These are phyloP conservation scores for Tetragnatha versicolor DNA, from an alignment of 1,140 invertebrate genomes.

Conservation along the genomic window DNA sequence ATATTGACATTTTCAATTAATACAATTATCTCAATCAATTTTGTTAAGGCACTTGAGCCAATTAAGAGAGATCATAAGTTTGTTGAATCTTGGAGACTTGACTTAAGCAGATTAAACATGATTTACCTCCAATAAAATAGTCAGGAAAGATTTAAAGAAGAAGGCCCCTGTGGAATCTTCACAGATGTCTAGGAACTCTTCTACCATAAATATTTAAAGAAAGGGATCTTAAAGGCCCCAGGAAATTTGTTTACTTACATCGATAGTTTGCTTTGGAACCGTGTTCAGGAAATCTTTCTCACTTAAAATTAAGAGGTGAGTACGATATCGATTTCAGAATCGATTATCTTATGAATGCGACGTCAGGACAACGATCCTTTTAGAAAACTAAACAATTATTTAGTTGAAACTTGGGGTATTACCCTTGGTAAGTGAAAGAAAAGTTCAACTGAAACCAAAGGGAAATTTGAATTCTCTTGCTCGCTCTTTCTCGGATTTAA, in stretches of 20 bases:
- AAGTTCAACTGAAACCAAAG: no score
- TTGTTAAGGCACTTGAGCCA: no score
- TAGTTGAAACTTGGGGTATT: no score
- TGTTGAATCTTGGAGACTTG: no score
- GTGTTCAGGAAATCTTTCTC: not conserved
- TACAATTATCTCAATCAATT: not conserved
- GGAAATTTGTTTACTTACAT: not conserved
- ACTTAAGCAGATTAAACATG: not conserved
- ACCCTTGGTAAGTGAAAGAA: no score
- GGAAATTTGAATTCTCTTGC: no score
- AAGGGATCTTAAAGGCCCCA: no score
- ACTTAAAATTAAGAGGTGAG: not conserved
- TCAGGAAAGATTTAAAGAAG: no score
- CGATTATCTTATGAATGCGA: constrained; percentile 2
- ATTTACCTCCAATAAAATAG: not conserved
- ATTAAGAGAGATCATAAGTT: no score
- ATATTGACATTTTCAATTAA: not conserved
- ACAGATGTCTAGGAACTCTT: not conserved
- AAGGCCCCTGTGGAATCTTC: not conserved
- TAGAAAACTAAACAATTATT: no score
- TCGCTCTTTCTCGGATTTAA: no score
- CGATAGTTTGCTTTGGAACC: not conserved
- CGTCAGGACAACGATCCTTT: no score
- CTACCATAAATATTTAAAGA: not conserved
- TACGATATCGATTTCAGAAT: not conserved